Evolutionary conservation across 2,888 invertebrate genomes (phyloP), one percentile per base, ranked within the genome.

Genomic region (Tetropium fuscum): DNA sequence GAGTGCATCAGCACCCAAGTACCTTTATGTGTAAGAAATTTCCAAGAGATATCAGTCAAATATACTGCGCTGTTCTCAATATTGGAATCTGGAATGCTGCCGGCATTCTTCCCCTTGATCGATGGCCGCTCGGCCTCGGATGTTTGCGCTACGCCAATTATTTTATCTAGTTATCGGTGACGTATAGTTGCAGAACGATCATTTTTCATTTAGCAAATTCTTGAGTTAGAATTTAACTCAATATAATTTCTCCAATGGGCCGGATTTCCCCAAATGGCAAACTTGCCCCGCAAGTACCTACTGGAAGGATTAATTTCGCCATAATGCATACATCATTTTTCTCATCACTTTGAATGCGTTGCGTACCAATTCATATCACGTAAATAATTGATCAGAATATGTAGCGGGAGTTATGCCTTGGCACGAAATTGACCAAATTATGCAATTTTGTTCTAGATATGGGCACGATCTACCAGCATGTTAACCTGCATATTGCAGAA

Each of bases 21-120:
- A 57, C 53, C 18, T 60, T 63, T 49, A 54, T 57, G 43, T 63
- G 60, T 58, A 63, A 63, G 60, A 55, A 57, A 63, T 51, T 60
- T 63, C 44, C 32, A 43, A 56, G 27, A 57, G 59, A 60, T 59
- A 57, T 63, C 63, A 59, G 48, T 63, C 63, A 57, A 58, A 60
- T 48, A 47, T 41, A 57, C 53, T 47, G 58, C 61, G 20, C 40
- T n/a, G 55, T 51, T 58, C 53, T 48, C 41, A 34, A 38, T 55
- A 62, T 51, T 49, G 62, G 58, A 54, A 62, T 62, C 55, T 62
- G 58, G 58, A 32, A 53, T 58, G 58, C 54, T 41, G 36, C 13
- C 47, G 51, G 55, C 62, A 43, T 55, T 58, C 58, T 45, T 60
- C 58, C 2, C n/a, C 25, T 11, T 51, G 51, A 51, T 40, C 25